Evolutionary conservation across 2,113 vertebrate species (phyloP).

Genomic region (Oncorhynchus masou): DNA sequence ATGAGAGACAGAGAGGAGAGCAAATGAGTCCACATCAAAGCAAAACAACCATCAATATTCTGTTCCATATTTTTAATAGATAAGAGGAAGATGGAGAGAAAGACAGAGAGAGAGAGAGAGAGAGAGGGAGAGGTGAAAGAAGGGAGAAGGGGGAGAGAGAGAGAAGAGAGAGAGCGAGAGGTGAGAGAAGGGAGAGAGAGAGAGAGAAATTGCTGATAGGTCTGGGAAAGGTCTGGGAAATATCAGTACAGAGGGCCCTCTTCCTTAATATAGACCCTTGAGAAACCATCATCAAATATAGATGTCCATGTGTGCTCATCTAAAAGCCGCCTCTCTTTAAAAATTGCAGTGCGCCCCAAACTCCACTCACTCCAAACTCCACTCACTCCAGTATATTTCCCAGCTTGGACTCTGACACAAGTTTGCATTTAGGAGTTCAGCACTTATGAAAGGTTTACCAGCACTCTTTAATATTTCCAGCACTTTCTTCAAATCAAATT

Average conservation of each 20-base stretch:
- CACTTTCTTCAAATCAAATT: constrained; percentile 30
- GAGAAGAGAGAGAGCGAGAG: constrained; percentile 8
- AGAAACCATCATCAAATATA: constrained; percentile 32
- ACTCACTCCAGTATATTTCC: constrained; percentile 15
- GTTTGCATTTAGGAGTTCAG: constrained; percentile 28
- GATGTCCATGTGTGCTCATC: constrained; percentile 13
- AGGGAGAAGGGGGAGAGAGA: background rate
- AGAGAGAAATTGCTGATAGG: background rate
- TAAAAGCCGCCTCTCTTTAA: constrained; percentile 10
- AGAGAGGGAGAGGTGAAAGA: background rate
- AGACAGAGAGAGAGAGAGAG: background rate
- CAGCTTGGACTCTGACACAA: constrained; percentile 18
- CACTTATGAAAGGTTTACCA: constrained; percentile 2
- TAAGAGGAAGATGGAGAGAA: constrained; percentile 19
- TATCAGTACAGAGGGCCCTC: constrained; percentile 1
- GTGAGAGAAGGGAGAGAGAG: background rate
- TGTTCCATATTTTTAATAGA: constrained; percentile 18
- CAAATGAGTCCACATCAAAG: constrained; percentile 36
- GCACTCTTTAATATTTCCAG: constrained; percentile 28
- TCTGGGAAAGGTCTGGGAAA: background rate
- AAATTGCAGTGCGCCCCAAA: background rate
- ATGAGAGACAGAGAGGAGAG: constrained; percentile 5
- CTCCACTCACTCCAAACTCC: background rate
- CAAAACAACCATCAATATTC: constrained; percentile 37
- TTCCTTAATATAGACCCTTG: constrained; percentile 4